Base-by-base conservation (phyloP, 2,797 vertebrate genomes). In the Danio jaintianensis region DNA sequence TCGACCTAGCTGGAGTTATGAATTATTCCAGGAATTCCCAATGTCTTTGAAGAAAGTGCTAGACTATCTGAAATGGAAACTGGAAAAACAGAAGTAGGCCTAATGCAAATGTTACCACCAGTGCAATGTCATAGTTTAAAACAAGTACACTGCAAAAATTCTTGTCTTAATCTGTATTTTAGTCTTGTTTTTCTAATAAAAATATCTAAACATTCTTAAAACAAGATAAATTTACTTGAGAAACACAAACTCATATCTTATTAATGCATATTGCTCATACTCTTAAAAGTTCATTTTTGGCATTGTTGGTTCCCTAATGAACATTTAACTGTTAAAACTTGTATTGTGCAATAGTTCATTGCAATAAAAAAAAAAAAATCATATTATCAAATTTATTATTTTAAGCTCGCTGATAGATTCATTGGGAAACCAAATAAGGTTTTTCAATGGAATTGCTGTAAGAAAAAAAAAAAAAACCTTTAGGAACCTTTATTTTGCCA, bases 1-100 rank as follows among this genome's bases (percentile, higher is more conserved):
- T 9, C 29, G 45, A 36, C 16, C 10, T 63, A 63, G 13, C 67
- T 42, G 7, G 2, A 70, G 40, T 53, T 18, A 62, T 71, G 36
- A 62, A 59, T 58, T 78, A 58, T 78, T 68, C 40, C n/a, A 36
- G 22, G 53, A 78, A 78, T 56, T 61, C n/a, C 66, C 36, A 43
- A 11, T 62, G n/a, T 78, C 66, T 78, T 58, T 58, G 36, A 58
- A 69, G 11, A 64, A 62, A 52, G 52, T 20, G 50, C 50, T 42
- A 71, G 50, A 70, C 48, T 48, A 61, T 11, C 12, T 75, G 45
- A 62, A 38, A n/a, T 74, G 40, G 4, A 56, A n/a, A 42, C 48
- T 53, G 15, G 6, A 56, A 56, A 29, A 75, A n/a, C 6, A 40
- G 29, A 9, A 71, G 52, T 16, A 50, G 13, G 6, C 1, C 38